A percentile compares a stretch with the other conserved stretches of the same genome.
Conservation (phyloP, 2,797 vertebrate genomes). For the Lepidocolaptes lacrymiger region DNA sequence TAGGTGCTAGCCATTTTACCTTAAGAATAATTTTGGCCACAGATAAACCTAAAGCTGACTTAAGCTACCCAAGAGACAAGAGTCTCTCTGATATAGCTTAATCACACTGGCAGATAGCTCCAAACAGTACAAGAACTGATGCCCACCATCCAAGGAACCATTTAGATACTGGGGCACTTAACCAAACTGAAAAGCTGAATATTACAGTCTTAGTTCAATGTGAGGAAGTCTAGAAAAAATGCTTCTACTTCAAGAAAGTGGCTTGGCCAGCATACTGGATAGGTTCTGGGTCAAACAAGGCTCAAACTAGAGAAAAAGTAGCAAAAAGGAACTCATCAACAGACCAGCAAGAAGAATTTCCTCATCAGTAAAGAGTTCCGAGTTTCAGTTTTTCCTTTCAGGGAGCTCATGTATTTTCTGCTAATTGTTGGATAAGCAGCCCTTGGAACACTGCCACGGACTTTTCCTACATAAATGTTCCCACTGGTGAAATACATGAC, state of each 20-base stretch:
- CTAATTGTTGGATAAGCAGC: constrained; percentile 3
- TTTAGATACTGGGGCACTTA: background rate
- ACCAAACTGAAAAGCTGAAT: background rate
- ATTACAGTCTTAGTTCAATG: background rate
- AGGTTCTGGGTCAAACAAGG: background rate
- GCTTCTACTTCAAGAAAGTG: background rate
- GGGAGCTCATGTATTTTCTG: background rate
- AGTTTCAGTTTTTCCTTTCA: background rate
- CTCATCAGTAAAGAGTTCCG: background rate
- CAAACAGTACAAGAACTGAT: background rate
- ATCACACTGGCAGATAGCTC: background rate
- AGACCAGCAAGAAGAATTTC: background rate
- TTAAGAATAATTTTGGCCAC: background rate
- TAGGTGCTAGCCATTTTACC: background rate
- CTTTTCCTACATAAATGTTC: background rate
- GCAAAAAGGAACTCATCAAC: background rate
- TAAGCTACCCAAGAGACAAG: background rate
- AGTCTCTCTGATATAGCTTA: background rate
- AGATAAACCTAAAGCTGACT: background rate
- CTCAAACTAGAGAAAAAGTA: background rate
- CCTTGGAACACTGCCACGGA: background rate
- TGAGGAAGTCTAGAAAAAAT: background rate
- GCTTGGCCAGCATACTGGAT: background rate
- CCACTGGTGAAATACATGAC: background rate
- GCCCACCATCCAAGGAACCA: background rate